Conservation (phyloP, 2,797 vertebrate genomes). For the Ctenopoma multispine region DNA sequence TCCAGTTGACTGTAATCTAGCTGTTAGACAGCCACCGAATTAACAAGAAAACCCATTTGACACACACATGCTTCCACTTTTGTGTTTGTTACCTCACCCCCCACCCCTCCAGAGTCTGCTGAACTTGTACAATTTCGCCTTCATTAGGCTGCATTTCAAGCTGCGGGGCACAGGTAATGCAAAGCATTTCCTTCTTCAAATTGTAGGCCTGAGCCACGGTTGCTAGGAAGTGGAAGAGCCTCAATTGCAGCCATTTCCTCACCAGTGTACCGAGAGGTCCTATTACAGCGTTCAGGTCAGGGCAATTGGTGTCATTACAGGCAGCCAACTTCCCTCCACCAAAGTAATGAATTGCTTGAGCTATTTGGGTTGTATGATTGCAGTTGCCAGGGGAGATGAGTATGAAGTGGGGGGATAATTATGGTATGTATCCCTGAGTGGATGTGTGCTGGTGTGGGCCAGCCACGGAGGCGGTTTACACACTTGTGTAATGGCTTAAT, state of each 20-base stretch:
- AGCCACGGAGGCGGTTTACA: slow-evolving; percentile 67
- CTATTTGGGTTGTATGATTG: slow-evolving; percentile 92
- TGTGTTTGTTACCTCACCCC: slow-evolving; percentile 70
- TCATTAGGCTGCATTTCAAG: slow-evolving; percentile 82
- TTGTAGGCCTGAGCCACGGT: slow-evolving; percentile 82
- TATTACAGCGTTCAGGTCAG: slow-evolving; percentile 94
- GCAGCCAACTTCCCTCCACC: slow-evolving; percentile 92
- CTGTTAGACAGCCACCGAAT: slow-evolving; percentile 68
- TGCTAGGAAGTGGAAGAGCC: slow-evolving; percentile 90
- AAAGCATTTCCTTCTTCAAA: slow-evolving; percentile 81
- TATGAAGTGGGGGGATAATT: slow-evolving; percentile 85
- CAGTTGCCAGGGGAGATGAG: slow-evolving; percentile 92
- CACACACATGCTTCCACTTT: slow-evolving; percentile 86
- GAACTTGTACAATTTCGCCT: slow-evolving; percentile 82
- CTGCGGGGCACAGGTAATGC: slow-evolving; percentile 83
- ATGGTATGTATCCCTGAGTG: slow-evolving; percentile 77
- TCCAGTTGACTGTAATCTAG: slow-evolving; percentile 75
- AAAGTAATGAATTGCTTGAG: slow-evolving; percentile 93
- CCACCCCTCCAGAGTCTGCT: slow-evolving; percentile 57
- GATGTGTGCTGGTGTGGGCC: slow-evolving; percentile 76
- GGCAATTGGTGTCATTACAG: slow-evolving; percentile 98
- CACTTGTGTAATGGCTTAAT: slow-evolving; percentile 78
- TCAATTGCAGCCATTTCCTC: slow-evolving; percentile 94
- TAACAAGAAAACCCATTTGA: slow-evolving; percentile 76
- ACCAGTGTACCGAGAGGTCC: slow-evolving; percentile 88